A percentile compares a stretch with the other conserved stretches of the same genome.
phyloP scores from a whole-genome alignment of 2,113 vertebrate genomes.

The Semnornis frantzii region DNA sequence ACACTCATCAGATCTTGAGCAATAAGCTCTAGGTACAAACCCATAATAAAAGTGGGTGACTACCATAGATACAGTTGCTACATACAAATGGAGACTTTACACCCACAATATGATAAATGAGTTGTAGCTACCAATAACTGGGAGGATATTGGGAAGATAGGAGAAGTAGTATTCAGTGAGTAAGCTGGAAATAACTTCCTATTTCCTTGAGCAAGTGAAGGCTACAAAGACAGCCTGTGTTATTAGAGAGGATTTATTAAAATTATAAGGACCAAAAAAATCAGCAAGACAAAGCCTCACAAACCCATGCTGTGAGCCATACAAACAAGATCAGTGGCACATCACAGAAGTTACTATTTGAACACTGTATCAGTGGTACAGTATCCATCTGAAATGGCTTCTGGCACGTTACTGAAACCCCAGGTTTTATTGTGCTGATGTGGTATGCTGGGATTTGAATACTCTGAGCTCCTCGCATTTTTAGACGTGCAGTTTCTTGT shows the following conservation, averaged over 20 bases:
- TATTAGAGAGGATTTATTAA: not conserved
- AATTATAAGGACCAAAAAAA: not conserved
- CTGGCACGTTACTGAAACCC: not conserved
- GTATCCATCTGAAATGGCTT: not conserved
- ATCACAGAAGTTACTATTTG: not conserved
- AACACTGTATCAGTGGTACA: not conserved
- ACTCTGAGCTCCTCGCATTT: not conserved
- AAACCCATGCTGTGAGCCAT: not conserved
- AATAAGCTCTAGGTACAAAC: not conserved
- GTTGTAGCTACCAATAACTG: not conserved
- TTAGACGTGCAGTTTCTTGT: not conserved
- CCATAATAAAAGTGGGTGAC: not conserved
- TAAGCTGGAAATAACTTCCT: not conserved
- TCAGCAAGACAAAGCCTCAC: not conserved
- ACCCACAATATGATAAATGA: not conserved
- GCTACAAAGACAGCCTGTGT: not conserved
- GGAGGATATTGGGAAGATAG: not conserved
- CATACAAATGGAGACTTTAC: slow-evolving; percentile 24
- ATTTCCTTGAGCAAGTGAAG: not conserved
- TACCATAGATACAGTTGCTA: slow-evolving; percentile 12
- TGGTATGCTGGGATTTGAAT: not conserved
- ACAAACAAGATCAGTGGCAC: not conserved
- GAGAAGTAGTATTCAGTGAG: not conserved
- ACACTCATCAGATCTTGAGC: not conserved
- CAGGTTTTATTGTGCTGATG: not conserved